These are phyloP conservation scores for Eumacrocentrus americanus DNA, from an alignment of 2,888 invertebrate species.

Conservation along the genomic window DNA sequence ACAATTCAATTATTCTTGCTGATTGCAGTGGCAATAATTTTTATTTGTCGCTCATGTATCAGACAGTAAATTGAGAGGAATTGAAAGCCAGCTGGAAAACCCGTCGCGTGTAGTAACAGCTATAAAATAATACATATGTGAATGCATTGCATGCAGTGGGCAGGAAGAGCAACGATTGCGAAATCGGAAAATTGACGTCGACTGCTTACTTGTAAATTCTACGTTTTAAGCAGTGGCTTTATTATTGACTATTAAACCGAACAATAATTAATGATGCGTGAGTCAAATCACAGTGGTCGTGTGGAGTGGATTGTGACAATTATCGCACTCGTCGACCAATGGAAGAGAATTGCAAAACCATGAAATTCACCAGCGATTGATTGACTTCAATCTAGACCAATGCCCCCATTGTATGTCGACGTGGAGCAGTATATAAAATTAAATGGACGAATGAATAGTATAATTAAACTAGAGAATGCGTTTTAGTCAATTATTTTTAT, in stretches of 20 bases:
- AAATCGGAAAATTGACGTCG: constrained; percentile 14
- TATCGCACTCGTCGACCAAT: no score
- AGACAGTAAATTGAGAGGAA: neutral
- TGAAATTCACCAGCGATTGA: no score
- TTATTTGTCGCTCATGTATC: neutral
- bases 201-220: neutral
- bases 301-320: no score
- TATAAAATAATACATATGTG: neutral
- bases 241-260: constrained; percentile 1
- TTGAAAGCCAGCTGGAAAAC: neutral
- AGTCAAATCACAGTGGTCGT: neutral
- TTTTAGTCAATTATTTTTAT: no score
- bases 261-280: neutral
- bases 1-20: neutral
- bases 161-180: constrained; percentile 10
- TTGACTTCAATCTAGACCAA: no score
- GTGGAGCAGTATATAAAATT: no score
- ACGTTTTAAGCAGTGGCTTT: neutral
- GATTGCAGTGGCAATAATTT: neutral
- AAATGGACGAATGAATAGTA: no score
- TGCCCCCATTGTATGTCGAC: no score
- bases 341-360: no score
- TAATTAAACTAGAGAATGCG: no score
- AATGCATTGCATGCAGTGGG: neutral
- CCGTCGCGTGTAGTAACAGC: neutral